A percentile compares a stretch with the other conserved stretches of the same genome.
These are phyloP conservation scores for Scolanthus callimorphus DNA, from an alignment of 92 coral and sea anemone species.

Conservation along the genomic window DNA sequence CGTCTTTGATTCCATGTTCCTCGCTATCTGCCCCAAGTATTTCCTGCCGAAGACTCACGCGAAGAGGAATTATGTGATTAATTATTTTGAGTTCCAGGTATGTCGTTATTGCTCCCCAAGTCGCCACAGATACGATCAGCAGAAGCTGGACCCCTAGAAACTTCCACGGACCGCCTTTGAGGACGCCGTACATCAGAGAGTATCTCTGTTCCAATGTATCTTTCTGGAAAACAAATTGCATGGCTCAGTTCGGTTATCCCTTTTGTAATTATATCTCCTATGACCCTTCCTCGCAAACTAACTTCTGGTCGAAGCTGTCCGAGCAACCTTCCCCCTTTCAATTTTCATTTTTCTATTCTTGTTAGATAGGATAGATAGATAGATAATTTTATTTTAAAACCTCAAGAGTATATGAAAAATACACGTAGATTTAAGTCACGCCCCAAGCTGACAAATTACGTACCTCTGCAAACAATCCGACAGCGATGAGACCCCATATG, in stretches of 20 bases:
- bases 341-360: too few species aligned
- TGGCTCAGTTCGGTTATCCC: too few species aligned
- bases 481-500: constrained; percentile 83
- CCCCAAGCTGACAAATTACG: too few species aligned
- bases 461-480: constrained; percentile 70
- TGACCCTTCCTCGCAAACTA: too few species aligned
- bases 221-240: too few species aligned
- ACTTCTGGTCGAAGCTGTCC: too few species aligned
- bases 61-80: constrained; percentile 57
- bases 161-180: constrained; percentile 75
- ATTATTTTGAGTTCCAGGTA: constrained; percentile 53
- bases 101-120: constrained; percentile 53
- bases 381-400: too few species aligned
- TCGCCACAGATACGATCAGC: constrained; percentile 16
- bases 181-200: constrained; percentile 42
- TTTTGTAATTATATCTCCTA: too few species aligned
- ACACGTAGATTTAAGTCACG: too few species aligned
- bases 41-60: constrained; percentile 59
- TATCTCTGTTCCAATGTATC: constrained; percentile 27
- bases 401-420: too few species aligned
- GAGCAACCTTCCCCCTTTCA: too few species aligned
- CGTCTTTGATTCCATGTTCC: constrained; percentile 68
- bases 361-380: too few species aligned
- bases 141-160: constrained; percentile 66
- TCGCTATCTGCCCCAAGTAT: constrained; percentile 61